Evolutionary conservation across 1,140 invertebrate genomes (phyloP), one percentile per base, ranked within the genome.

Genomic region (Dendroctonus ponderosae): DNA sequence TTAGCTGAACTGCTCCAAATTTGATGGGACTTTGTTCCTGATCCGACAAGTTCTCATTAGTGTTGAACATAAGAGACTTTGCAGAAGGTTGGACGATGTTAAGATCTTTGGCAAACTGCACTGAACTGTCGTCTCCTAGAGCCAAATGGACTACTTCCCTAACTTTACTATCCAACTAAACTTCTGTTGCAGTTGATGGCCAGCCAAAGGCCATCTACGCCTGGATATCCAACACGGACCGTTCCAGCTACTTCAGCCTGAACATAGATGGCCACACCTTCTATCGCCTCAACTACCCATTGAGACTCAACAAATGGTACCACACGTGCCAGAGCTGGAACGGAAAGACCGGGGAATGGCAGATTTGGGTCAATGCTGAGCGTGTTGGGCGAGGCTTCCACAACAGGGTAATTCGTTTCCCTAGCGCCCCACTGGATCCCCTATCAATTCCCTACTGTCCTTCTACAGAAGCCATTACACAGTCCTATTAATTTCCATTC

Each of bases 281-380:
- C 75, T 92, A 88, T 79, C 84, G 90, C 71, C 81, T 93, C 41
- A 92, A 92, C 77, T 93, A 92, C 79, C 90, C 90, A 11, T 74
- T 92, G 54, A 85, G 88, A 71, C 79, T 91, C 70, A 88, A 90
- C 79, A 85, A 87, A 77, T 93, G 91, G 91, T 92, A 92, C 79
- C 91, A 93, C 77, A 86, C 88, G 9, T 93, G 91, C 74, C 87
- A 90, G 71, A 91, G 90, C 59, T 93, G 91, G 91, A 93, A 92
- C 76, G 90, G 90, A 38, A 88, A 86, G 72, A 91, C 90, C 8
- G 91, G 90, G 49, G 90, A 93, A 79, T 93, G 91, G 91, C 90
- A 92, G 80, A 86, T 92, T 59, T 92, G 90, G 90, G 86, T 93
- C 50, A 91, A 92, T 77, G 86, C 87, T 38, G 90, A 92, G 76